phyloP scores from a whole-genome alignment of 2,113 vertebrate species.

The Oryzias woworae region DNA sequence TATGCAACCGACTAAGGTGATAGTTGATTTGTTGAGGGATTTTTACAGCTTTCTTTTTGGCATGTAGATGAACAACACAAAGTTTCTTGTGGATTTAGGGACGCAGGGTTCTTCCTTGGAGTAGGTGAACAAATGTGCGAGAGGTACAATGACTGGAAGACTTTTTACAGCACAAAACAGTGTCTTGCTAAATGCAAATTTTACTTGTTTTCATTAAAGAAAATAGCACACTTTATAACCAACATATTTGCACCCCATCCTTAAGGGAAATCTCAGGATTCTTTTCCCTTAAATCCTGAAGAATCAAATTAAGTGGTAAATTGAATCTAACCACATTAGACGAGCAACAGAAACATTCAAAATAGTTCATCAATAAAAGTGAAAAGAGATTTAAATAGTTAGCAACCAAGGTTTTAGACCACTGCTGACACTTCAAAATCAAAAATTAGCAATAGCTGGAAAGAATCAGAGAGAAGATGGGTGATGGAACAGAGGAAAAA shows the following conservation, averaged over 20 bases:
- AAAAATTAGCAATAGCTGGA: slow-evolving; percentile 44
- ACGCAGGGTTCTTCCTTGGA: too few relatives aligned
- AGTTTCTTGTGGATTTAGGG: neutral
- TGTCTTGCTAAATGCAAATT: slow-evolving; percentile 51
- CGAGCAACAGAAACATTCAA: slow-evolving; percentile 23
- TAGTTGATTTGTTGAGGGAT: slow-evolving; percentile 40
- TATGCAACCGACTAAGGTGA: slow-evolving; percentile 34
- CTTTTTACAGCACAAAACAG: slow-evolving; percentile 37
- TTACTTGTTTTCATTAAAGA: slow-evolving; percentile 60
- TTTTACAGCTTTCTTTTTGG: slow-evolving; percentile 36
- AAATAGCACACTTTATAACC: slow-evolving; percentile 49
- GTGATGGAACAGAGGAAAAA: slow-evolving; percentile 21
- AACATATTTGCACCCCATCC: slow-evolving; percentile 24
- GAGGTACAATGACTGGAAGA: too few relatives aligned
- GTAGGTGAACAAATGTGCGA: too few relatives aligned
- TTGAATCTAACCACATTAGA: slow-evolving; percentile 28
- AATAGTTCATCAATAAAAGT: slow-evolving; percentile 36
- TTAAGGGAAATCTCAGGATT: slow-evolving; percentile 23
- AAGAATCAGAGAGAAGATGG: slow-evolving; percentile 26
- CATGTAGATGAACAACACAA: slow-evolving; percentile 7
- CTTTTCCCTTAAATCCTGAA: slow-evolving; percentile 27
- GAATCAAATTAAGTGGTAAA: slow-evolving; percentile 41
- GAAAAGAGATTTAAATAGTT: slow-evolving; percentile 14
- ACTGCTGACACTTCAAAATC: slow-evolving; percentile 29
- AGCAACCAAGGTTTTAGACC: slow-evolving; percentile 19